Percentiles rank a stretch among this genome's conserved stretches.
phyloP scores from a whole-genome alignment of 2,888 invertebrate species.

The Ashinkailepas kermadecensis region DNA sequence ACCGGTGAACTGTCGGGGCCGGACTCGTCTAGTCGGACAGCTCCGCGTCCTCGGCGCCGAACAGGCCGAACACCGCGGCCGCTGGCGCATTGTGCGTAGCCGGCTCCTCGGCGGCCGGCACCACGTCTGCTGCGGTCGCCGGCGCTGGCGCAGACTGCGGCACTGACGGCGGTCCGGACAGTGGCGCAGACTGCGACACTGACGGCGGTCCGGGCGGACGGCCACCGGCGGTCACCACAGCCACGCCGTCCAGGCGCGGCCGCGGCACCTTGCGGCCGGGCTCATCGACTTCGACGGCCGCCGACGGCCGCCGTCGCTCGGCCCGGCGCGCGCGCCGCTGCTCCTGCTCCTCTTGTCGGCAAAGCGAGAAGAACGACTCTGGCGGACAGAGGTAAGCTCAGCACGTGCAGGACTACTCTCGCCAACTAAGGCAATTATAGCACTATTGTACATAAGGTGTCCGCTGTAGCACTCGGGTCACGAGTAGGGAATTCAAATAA shows the following conservation, averaged over 20 bases:
- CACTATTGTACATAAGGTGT: no score
- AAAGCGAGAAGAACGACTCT: conserved; percentile 11
- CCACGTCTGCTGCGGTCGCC: no score
- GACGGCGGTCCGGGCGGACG: not conserved
- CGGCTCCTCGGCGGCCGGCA: no score
- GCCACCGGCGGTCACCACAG: not conserved
- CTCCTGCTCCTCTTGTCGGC: not conserved
- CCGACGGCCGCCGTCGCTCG: not conserved
- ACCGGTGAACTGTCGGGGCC: not conserved
- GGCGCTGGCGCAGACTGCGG: not conserved
- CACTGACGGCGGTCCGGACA: not conserved
- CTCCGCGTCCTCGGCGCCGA: not conserved
- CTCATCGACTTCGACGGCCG: not conserved
- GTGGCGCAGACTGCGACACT: not conserved
- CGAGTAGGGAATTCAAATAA: no score
- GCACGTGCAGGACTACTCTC: no score
- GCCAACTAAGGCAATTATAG: no score
- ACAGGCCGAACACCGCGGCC: not conserved
- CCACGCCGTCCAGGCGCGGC: not conserved
- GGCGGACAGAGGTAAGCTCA: not conserved
- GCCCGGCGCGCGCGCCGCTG: not conserved
- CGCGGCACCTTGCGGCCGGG: conserved; percentile 9
- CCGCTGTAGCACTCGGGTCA: no score
- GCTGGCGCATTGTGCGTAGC: no score
- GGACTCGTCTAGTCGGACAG: not conserved